Conservation (phyloP, 1,140 invertebrate genomes). For the Drosophila quadrilineata region DNA sequence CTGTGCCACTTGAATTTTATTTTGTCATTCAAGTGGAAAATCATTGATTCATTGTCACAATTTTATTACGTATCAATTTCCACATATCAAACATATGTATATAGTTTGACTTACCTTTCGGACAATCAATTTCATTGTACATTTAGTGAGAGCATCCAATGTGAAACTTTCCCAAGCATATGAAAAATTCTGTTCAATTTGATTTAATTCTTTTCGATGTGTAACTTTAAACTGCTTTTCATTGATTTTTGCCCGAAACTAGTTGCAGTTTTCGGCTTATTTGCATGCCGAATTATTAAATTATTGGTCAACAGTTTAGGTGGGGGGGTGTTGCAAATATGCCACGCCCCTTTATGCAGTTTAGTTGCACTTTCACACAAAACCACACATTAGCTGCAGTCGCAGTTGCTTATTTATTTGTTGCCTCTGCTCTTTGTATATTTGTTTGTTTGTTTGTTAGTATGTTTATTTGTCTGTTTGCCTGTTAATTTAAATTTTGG, state of each 20-base stretch:
- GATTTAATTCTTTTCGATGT: conserved; percentile 3
- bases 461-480: conserved; percentile 33
- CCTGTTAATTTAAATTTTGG: conserved; percentile 43
- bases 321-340: background rate
- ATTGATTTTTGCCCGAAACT: too few species aligned
- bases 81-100: too few species aligned
- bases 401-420: background rate
- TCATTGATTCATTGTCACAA: background rate
- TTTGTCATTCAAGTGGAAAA: conserved; percentile 2
- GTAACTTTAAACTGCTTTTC: too few species aligned
- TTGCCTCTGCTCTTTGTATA: background rate
- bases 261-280: background rate
- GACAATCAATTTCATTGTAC: conserved; percentile 81
- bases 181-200: background rate
- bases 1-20: background rate
- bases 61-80: background rate
- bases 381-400: background rate
- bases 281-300: conserved; percentile 22
- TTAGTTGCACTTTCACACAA: background rate
- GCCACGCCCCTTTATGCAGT: background rate
- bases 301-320: conserved; percentile 4
- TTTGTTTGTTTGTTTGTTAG: conserved; percentile 11
- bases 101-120: conserved; percentile 65
- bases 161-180: too few species aligned
- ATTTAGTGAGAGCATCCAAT: conserved; percentile 53